Conservation (phyloP, 2,113 vertebrate species). For the Penelope pileata region DNA sequence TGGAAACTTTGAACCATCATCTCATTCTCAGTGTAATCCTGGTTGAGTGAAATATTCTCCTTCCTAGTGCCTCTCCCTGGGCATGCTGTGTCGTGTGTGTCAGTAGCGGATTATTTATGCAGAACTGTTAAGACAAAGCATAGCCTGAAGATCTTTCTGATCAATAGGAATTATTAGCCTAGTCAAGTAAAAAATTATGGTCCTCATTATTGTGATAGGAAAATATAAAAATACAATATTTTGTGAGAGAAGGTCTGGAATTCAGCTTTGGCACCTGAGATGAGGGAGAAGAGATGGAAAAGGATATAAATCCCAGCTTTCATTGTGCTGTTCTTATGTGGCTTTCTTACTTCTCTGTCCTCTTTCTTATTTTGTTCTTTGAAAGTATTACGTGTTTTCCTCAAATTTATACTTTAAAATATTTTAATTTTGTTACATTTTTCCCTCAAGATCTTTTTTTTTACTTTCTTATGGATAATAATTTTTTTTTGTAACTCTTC, state of each 20-base stretch:
- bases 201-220: background rate
- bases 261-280: background rate
- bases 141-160: background rate
- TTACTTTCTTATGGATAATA: background rate
- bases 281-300: background rate
- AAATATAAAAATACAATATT: background rate
- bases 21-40: background rate
- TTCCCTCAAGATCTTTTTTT: background rate
- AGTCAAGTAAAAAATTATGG: background rate
- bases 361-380: background rate
- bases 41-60: background rate
- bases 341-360: background rate
- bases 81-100: rapidly evolving
- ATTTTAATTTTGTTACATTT: background rate
- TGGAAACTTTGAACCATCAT: background rate
- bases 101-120: background rate
- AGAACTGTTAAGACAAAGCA: background rate
- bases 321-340: background rate
- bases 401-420: background rate
- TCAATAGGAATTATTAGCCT: background rate
- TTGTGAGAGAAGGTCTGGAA: background rate
- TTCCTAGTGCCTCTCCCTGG: background rate
- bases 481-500: background rate
- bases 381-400: background rate
- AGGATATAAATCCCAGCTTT: background rate